Base-by-base conservation (phyloP, 2,888 invertebrate genomes). In the Meiosimyza platycephala region DNA sequence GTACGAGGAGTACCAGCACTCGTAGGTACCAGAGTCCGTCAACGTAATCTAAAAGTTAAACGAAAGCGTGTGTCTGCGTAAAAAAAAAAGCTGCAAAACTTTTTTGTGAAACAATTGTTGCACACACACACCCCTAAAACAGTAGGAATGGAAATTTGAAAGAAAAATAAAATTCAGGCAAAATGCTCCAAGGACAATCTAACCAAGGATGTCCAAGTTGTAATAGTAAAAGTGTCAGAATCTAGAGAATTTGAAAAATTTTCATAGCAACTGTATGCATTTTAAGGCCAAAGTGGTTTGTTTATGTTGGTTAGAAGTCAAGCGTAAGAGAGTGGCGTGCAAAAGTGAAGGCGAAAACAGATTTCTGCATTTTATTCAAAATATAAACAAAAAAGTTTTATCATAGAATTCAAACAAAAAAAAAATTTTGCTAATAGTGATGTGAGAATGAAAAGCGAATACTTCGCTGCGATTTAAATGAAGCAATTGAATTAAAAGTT, bases 161-260 rank as follows among this genome's bases (percentile, higher is more conserved):
- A 22, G 15, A 50, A 51, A 33, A 33, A n/a, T 18, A 40, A 50
- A 47, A 48, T 18, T 13, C 15, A 40, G 55, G 11, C 55, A 22
- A 22, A 55, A 55, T 55, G n/a, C n/a, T 18, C 18, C 11, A n/a
- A 16, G 55, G 28, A 72, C 7, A 48, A 72, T 59, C 54, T 28
- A 71, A 55, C 9, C 28, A 54, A 67, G 51, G 6, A 59, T 50
- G 63, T 28, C 51, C 59, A 15, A 16, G 52, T 33, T 18, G 62
- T 54, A 16, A 62, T 52, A 55, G 60, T 67, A 54, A 60, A 67
- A 68, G 28, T 72, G 62, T 72, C 67, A 67, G 62, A 72, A 68
- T 55, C 6, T 48, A 16, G 63, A 72, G 47, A 57, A 15, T 57
- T 57, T 22, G 13, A 22, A 40, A 40, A 40, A 40, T 6, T 6